Evolutionary conservation across 2,888 invertebrate genomes (phyloP), one percentile per base, ranked within the genome.

Genomic region (Orchesella flavescens): DNA sequence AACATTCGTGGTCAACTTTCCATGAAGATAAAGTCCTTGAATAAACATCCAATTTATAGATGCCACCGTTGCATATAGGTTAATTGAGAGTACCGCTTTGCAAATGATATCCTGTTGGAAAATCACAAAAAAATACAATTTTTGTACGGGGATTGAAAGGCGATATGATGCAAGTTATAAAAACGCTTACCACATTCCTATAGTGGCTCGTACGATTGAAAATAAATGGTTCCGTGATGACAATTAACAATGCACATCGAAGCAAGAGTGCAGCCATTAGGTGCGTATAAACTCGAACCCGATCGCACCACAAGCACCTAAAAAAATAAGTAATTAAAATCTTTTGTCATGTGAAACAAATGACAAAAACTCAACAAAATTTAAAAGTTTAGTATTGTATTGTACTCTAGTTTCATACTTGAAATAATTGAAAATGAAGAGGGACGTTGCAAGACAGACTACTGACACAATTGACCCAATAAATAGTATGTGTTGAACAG

Each of bases 41-140:
- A 92, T 92, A 84, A 92, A 90, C 92, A 92, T 93, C 93, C 93
- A 93, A 89, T 91, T 91, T 69, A 92, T 91, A 72, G 91, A 92
- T n/a, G 92, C 91, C 83, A 92, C 90, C 49, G 91, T 90, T 57
- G 91, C 90, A 89, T 92, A 93, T 88, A 92, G 90, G 59, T 90
- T 90, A 13, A 92, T 88, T 77, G 91, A 89, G n/a, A 91, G 89
- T 7, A 92, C 89, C 1, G 88, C 86, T 88, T 92, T 92, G 89
- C 93, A 93, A 75, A 92, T 87, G 91, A 92, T 92, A 72, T 91
- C 91, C 92, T 92, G 89, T 2, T 34, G 34, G 3, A 89, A 86
- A 61, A 63, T 65, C 23, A 43, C n/a, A 61, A n/a, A n/a, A n/a
- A 63, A 21, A 65, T 59, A 59, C 10, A 49, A 21, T 19, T 15